A percentile compares a stretch with the other conserved stretches of the same genome.
Conservation (phyloP, 2,888 invertebrate genomes). For the Chymomyza fuscimana region DNA sequence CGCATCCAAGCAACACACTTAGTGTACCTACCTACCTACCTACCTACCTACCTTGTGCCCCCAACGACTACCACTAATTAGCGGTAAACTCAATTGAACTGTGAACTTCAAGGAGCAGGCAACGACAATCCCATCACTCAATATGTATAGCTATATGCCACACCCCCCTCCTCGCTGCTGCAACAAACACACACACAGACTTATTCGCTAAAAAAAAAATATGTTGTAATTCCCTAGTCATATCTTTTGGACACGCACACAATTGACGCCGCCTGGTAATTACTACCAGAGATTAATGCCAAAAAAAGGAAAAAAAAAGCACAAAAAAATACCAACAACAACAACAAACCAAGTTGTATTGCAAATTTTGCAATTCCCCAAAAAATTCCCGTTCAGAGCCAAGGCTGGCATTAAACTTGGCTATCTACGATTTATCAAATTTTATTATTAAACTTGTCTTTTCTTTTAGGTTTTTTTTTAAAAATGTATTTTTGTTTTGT, state of each 20-base stretch:
- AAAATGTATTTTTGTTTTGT: too few relatives aligned
- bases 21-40: not conserved
- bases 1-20: not conserved
- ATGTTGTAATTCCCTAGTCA: not conserved
- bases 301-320: not conserved
- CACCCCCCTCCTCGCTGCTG: not conserved
- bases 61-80: conserved; percentile 47
- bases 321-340: too few relatives aligned
- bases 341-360: not conserved
- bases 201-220: too few relatives aligned
- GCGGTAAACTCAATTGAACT: conserved; percentile 68
- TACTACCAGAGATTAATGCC: not conserved
- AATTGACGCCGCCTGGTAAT: not conserved
- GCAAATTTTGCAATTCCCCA: not conserved
- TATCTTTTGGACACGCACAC: not conserved
- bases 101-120: conserved; percentile 49
- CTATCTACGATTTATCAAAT: not conserved
- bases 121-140: conserved; percentile 5
- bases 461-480: too few relatives aligned
- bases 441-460: too few relatives aligned
- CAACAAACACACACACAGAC: too few relatives aligned
- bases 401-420: conserved; percentile 1
- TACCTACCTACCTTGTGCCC: not conserved
- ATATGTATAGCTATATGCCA: not conserved
- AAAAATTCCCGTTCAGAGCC: not conserved